Percentiles rank a stretch among this genome's conserved stretches.
Conservation (phyloP, 2,797 vertebrate species). For the Enteromius mattozi region DNA sequence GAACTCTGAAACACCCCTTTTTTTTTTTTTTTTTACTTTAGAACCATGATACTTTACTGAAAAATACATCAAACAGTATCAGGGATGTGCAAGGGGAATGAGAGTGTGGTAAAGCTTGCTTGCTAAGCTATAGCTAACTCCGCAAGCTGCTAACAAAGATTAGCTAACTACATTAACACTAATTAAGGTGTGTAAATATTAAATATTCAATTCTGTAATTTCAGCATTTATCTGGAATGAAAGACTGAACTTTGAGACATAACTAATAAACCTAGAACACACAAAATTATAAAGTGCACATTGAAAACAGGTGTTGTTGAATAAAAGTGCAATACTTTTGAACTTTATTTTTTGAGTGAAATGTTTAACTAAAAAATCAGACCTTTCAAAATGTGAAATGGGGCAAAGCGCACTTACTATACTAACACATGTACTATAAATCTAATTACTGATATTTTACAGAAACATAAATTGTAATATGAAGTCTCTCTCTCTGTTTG, state of each 20-base stretch:
- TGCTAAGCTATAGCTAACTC: background rate
- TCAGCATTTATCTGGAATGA: background rate
- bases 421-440: background rate
- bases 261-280: background rate
- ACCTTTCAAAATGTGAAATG: background rate
- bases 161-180: background rate
- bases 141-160: background rate
- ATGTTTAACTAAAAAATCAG: background rate
- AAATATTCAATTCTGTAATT: background rate
- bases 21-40: conserved; percentile 12
- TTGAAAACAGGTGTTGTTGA: background rate
- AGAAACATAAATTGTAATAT: background rate
- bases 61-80: conserved; percentile 1
- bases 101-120: background rate
- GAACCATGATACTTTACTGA: background rate
- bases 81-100: background rate
- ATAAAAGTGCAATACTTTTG: background rate
- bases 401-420: background rate
- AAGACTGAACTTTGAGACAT: background rate
- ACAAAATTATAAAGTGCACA: background rate
- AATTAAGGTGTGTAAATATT: background rate
- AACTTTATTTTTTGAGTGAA: background rate
- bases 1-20: background rate
- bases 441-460: background rate
- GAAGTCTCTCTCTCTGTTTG: background rate